Evolutionary conservation across 2,888 invertebrate species (phyloP), one percentile per base, ranked within the genome.

Genomic region (Acronicta aceris): DNA sequence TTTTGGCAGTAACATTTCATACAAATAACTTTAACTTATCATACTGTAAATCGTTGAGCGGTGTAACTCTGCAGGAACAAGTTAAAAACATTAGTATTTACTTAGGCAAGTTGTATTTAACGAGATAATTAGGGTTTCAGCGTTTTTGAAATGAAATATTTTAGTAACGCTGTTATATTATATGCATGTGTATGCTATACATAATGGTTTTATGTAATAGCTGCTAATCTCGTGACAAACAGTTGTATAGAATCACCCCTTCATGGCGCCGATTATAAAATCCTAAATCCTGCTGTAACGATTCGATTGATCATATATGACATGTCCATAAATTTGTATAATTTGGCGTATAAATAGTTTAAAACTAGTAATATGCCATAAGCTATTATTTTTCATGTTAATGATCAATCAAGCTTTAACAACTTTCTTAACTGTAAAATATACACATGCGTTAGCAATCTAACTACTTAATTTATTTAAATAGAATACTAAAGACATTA

Each of bases 401-500:
- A 5, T n/a, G 7, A 38, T 33, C 6, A 38, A n/a, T 43, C 13
- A 68, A 52, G 25, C 25, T 12, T 13, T n/a, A 38, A n/a, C n/a
- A 38, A n/a, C 38, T 38, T 6, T 6, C 36, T 36, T 6, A 38
- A 40, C 43, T 50, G 42, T 42, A 16, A 55, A 55, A 70, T 63
- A 69, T 64, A 71, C 71, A 65, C n/a, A 25, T 45, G 42, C 33
- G 42, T 57, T 52, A 52, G 27, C 49, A 45, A 40, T 13, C 21
- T 55, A 62, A 16, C 52, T 63, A 62, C 25, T 45, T 27, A 46
- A 17, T 47, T 61, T 57, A 50, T 62, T 60, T 51, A 33, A 33
- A 59, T n/a, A n/a, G n/a, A n/a, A n/a, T 65, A 56, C 53, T 30
- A 48, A 46, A 16, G 17, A 65, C 46, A 65, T 74, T 65, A 70